Percentiles rank a stretch among this genome's conserved stretches.
phyloP scores from a whole-genome alignment of 2,797 vertebrate genomes.

The Poeciliopsis paucimaculata region DNA sequence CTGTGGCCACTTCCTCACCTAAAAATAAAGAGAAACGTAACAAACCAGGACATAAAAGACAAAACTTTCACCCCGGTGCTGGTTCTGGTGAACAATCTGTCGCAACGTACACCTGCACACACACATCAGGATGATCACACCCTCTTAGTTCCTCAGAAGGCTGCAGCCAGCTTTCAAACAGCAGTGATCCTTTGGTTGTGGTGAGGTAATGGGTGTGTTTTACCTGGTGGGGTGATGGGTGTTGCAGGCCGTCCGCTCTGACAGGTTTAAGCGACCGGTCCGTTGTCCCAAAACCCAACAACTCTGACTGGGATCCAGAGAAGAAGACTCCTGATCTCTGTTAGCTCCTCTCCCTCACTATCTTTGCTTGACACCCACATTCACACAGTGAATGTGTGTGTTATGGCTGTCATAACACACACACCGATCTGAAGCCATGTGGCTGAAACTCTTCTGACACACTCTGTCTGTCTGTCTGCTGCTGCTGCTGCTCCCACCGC shows the following conservation, averaged over 20 bases:
- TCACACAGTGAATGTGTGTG: slow-evolving; percentile 2
- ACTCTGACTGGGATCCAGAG: slow-evolving; percentile 27
- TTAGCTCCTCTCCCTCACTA: slow-evolving; percentile 34
- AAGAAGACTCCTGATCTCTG: slow-evolving; percentile 25
- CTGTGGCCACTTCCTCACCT: neutral
- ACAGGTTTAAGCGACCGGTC: slow-evolving; percentile 27
- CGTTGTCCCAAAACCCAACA: slow-evolving; percentile 16
- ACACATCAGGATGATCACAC: neutral
- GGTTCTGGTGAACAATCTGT: neutral
- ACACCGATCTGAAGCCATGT: slow-evolving; percentile 60
- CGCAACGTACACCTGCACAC: neutral
- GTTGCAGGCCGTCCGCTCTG: slow-evolving; percentile 26
- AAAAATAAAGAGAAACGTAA: neutral
- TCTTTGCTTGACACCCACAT: slow-evolving; percentile 9
- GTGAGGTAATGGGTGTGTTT: slow-evolving; percentile 12
- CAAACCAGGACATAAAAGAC: neutral
- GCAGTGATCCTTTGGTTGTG: neutral
- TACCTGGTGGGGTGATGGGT: slow-evolving; percentile 56
- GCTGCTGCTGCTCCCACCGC: slow-evolving; percentile 46
- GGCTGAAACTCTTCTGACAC: slow-evolving; percentile 59
- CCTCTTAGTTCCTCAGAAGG: neutral
- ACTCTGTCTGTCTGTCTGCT: slow-evolving; percentile 41
- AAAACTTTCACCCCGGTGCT: neutral
- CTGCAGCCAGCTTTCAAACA: slow-evolving; percentile 5
- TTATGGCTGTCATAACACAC: slow-evolving; percentile 46